Evolutionary conservation across 2,888 invertebrate species (phyloP), one percentile per base, ranked within the genome.

Genomic region (Axea sp.): DNA sequence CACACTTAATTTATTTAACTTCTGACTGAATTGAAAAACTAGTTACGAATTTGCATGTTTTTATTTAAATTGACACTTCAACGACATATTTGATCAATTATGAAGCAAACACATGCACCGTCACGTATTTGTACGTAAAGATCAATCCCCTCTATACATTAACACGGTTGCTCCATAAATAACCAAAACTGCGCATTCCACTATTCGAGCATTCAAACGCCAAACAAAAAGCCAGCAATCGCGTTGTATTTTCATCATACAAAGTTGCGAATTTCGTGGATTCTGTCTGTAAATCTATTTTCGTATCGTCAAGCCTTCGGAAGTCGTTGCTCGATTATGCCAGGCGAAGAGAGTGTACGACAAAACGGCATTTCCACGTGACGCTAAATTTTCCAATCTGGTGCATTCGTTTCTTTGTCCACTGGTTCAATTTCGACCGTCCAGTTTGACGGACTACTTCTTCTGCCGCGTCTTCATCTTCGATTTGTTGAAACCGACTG

Each of bases 401-500:
- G 8, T 37, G 19, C 9, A 19, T 19, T 39, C 12, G 2, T 3
- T 39, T 12, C 39, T 39, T 22, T 24, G 39, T 39, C 19, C 22
- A 24, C 0, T 11, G 8, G 49, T 39, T 28, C 37, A 17, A 17
- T 28, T 37, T 11, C 14, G 19, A 4, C 19, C 12, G 30, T 14
- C 12, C 43, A 55, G 5, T 39, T 39, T 55, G 55, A 28, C n/a
- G 19, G 55, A 30, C 28, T 37, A 19, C 28, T 33, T n/a, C 11
- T 6, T 49, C 22, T 22, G 1, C 2, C 9, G 3, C 37, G 6
- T 6, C 33, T 22, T 31, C 7, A 24, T 35, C 37, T 26, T 3
- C 5, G 26, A 26, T 59, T 37, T 59, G 17, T 15, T 37, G 45
- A 59, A 59, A 45, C 33, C 35, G 35, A 45, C 35, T 26, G 35